Percentiles rank a stretch among this genome's conserved stretches.
These are phyloP conservation scores for Coremacera marginata DNA, from an alignment of 2,888 invertebrate genomes.

Conservation along the genomic window DNA sequence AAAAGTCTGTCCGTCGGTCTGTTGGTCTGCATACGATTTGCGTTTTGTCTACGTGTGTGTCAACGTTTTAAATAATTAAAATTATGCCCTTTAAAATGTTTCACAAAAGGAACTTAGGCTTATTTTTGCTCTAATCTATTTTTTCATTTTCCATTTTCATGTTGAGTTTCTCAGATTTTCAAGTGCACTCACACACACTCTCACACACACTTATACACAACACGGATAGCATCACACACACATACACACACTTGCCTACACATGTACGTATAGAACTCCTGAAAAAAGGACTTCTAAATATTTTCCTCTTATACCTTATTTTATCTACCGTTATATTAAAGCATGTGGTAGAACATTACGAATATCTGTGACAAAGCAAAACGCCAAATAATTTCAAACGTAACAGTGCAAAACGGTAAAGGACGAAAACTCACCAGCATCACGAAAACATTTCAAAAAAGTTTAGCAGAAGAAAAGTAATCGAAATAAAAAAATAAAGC, in stretches of 20 bases:
- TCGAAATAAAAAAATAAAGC: neutral
- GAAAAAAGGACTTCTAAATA: neutral
- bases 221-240: slow-evolving; percentile 36
- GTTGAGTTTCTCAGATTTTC: slow-evolving; percentile 56
- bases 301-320: slow-evolving; percentile 27
- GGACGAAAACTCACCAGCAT: slow-evolving; percentile 11
- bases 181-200: slow-evolving; percentile 53
- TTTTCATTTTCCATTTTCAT: neutral
- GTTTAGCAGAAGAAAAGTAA: neutral
- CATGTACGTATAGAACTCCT: no score
- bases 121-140: neutral
- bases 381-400: slow-evolving; percentile 50
- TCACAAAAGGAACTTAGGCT: no score
- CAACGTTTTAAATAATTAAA: no score
- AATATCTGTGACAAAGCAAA: slow-evolving; percentile 41
- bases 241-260: slow-evolving; percentile 37
- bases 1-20: slow-evolving; percentile 21
- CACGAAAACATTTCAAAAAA: neutral
- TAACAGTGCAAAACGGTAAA: slow-evolving; percentile 51
- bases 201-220: slow-evolving; percentile 41
- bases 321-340: slow-evolving; percentile 49
- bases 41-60: no score
- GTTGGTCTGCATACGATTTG: no score
- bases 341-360: slow-evolving; percentile 25
- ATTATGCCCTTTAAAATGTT: no score